These are phyloP conservation scores for Eudorcas thomsonii DNA, from an alignment of 2,113 vertebrate species.

Conservation along the genomic window DNA sequence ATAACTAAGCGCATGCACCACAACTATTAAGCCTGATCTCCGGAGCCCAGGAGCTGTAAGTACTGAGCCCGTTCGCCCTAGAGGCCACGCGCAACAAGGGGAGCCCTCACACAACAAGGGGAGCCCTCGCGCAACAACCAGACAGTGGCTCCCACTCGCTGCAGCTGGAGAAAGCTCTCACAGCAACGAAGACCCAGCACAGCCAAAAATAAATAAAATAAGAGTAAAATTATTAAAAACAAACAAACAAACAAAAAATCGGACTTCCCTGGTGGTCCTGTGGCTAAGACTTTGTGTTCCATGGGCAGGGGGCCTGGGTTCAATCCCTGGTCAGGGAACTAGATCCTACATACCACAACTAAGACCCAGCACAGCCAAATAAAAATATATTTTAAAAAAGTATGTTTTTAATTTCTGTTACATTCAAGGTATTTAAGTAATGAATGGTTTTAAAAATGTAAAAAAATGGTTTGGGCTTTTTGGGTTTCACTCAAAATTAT, in stretches of 20 bases:
- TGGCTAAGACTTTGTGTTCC: neutral
- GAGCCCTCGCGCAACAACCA: neutral
- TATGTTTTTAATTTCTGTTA: neutral
- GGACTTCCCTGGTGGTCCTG: neutral
- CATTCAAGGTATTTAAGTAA: neutral
- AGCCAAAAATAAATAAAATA: neutral
- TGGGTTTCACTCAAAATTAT: neutral
- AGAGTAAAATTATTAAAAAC: neutral
- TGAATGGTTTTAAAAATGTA: neutral
- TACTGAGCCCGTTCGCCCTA: fast-evolving
- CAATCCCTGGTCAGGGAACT: neutral
- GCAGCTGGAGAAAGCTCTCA: neutral
- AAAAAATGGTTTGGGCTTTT: neutral
- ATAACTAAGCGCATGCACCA: neutral
- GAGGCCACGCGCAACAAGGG: neutral
- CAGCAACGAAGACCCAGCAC: neutral
- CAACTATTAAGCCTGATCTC: neutral
- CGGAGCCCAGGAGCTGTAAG: neutral
- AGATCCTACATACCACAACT: neutral
- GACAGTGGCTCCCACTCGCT: neutral
- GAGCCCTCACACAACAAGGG: neutral
- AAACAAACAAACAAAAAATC: neutral
- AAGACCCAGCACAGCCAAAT: neutral
- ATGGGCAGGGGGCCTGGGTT: neutral
- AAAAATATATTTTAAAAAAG: neutral